Evolutionary conservation across 2,113 vertebrate species (phyloP), one percentile per base, ranked within the genome.

Genomic region (Hydropotes inermis): DNA sequence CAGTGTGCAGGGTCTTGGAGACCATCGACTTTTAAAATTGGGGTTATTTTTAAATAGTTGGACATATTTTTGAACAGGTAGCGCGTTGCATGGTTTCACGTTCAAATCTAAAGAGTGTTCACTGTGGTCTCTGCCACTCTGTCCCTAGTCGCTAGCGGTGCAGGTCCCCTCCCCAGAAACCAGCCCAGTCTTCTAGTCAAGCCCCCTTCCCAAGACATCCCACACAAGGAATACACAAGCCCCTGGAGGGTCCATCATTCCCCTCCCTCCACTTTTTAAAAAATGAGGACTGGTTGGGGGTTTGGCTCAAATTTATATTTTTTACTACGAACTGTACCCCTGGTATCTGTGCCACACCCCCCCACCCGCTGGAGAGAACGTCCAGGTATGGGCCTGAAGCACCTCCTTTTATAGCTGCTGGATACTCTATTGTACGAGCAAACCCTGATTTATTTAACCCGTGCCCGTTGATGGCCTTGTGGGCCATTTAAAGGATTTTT

Each of bases 401-500:
- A 21, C 27, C 89, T 33, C 60, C 23, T n/a, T 79, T 58, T 7
- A 60, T 27, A 39, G 60, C 89, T 3, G 45, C 36, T 17, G 1
- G 4, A n/a, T 9, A n/a, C 50, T 61, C 67, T 50, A 10, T 4
- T 39, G 27, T 27, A 30, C 0, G 23, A 55, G 78, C 83, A 58
- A 88, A 74, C 90, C 76, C 82, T 57, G 54, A 79, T 91, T 91
- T 93, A 87, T 92, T 87, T 94, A 91, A 83, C 95, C 96, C 2
- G 8, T 36, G 78, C 78, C 97, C 1, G 7, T 3, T 11, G 79
- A 84, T 8, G 84, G 95, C 78, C 86, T 88, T 4, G 25, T 12
- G 52, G 79, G 87, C 81, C 92, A 76, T 85, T 96, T 78, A 83
- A 90, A 92, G 64, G 94, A 89, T 95, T 95, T 97, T 90, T 93